Evolutionary conservation across 2,888 invertebrate genomes (phyloP), one percentile per base, ranked within the genome.

Genomic region (Andrena praecox): DNA sequence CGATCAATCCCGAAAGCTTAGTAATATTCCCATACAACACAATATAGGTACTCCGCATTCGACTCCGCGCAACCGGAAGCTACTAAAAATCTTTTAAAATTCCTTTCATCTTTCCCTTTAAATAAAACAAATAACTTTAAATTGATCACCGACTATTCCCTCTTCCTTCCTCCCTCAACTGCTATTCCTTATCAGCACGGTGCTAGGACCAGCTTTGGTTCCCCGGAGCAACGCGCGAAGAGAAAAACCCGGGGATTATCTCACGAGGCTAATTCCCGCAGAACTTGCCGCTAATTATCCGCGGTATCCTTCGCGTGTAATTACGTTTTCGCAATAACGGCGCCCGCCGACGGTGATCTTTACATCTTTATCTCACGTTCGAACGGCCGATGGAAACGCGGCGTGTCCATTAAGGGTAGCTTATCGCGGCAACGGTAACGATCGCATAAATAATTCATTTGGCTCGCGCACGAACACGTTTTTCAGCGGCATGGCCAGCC

Each of bases 371-470:
- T 77, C 76, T 27, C 72, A 4, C 54, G 52, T 70, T 33, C 67
- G 64, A 42, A 82, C 59, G 42, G 78, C 10, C 71, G 78, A 68
- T 75, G 82, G 62, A 78, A 78, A 82, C 48, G 75, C 64, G 56
- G 74, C 82, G 78, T 79, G 82, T 79, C 84, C 64, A 75, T 84
- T 52, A 82, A 75, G 75, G 60, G 48, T 48, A 72, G 69, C 64
- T 82, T 82, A 84, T 79, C 82, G 74, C 54, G 42, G 35, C 68
- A 24, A 24, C 8, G 56, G 68, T 82, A 84, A 79, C 82, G 82
- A 75, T 79, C 79, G 84, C 60, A 82, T 84, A 82, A 84, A 84
- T 84, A 84, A 84, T 84, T 82, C 82, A 84, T 82, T 74, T 3
- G 24, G 20, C 29, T 24, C 50, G 24, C 48, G 63, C 82, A 79